phyloP scores from a whole-genome alignment of 1,140 invertebrate genomes.

The Belonocnema kinseyi region DNA sequence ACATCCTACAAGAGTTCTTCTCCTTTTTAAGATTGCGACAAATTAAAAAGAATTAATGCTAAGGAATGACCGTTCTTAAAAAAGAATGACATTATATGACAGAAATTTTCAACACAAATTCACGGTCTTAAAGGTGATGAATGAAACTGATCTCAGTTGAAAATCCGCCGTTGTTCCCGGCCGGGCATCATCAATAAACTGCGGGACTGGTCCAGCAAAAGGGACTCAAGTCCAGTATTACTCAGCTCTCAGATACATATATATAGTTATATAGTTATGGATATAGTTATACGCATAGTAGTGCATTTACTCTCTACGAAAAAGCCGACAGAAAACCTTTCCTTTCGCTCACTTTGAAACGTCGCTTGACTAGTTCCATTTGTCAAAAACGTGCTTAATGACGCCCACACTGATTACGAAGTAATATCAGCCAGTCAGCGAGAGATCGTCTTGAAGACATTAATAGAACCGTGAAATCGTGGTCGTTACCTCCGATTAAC shows the following conservation, averaged over 20 bases:
- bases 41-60: not conserved
- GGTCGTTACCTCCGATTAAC: slow-evolving; percentile 41
- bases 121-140: slow-evolving; percentile 36
- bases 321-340: slow-evolving; percentile 40
- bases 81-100: slow-evolving; percentile 8
- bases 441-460: slow-evolving; percentile 32
- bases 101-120: slow-evolving; percentile 15
- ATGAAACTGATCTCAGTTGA: slow-evolving; percentile 41
- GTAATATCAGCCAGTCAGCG: slow-evolving; percentile 58
- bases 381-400: slow-evolving; percentile 59
- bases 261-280: not conserved
- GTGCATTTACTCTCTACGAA: not conserved
- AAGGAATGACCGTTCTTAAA: not conserved
- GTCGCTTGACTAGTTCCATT: slow-evolving; percentile 52
- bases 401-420: slow-evolving; percentile 62
- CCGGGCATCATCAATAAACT: slow-evolving; percentile 54
- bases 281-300: not conserved
- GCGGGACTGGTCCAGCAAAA: slow-evolving; percentile 12
- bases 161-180: slow-evolving; percentile 13
- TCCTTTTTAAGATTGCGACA: not conserved
- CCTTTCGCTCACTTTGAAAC: slow-evolving; percentile 54
- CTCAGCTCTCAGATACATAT: not conserved
- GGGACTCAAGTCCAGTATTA: slow-evolving; percentile 2
- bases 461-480: slow-evolving; percentile 56
- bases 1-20: not conserved